A percentile compares a stretch with the other conserved stretches of the same genome.
Conservation (phyloP, 2,797 vertebrate genomes). For the Sebastes umbrosus region DNA sequence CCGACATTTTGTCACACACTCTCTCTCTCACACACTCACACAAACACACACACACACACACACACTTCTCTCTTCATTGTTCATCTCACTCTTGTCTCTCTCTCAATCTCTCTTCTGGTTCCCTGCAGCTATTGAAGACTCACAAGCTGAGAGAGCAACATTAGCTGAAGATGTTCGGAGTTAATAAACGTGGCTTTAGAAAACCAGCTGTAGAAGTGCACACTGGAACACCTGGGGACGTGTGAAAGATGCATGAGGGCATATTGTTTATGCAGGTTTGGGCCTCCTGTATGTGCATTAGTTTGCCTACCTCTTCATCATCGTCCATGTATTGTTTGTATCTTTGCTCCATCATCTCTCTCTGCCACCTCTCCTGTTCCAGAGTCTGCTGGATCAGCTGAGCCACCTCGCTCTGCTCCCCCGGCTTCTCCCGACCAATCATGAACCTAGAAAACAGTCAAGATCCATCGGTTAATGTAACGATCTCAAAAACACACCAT, state of each 20-base stretch:
- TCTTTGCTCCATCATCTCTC: constrained; percentile 97
- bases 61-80: not conserved
- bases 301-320: constrained; percentile 85
- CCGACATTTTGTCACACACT: constrained; percentile 55
- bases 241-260: too few relatives aligned
- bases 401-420: constrained; percentile 97
- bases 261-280: too few relatives aligned
- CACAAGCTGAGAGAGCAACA: not conserved
- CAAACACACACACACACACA: not conserved
- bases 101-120: constrained; percentile 2
- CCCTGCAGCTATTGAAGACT: constrained; percentile 6
- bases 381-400: constrained; percentile 98
- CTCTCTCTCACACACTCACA: not conserved
- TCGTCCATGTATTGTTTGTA: constrained; percentile 93
- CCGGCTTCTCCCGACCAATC: constrained; percentile 95
- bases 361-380: constrained; percentile 97
- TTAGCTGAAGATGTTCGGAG: not conserved
- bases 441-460: constrained; percentile 84
- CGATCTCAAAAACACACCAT: not conserved
- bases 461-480: too few relatives aligned
- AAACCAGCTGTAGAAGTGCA: too few relatives aligned
- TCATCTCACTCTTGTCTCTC: not conserved
- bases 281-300: not conserved
- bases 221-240: too few relatives aligned
- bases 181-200: not conserved